Evolutionary conservation across 2,888 invertebrate species (phyloP).

Genomic region (Anagyrus pseudococci): DNA sequence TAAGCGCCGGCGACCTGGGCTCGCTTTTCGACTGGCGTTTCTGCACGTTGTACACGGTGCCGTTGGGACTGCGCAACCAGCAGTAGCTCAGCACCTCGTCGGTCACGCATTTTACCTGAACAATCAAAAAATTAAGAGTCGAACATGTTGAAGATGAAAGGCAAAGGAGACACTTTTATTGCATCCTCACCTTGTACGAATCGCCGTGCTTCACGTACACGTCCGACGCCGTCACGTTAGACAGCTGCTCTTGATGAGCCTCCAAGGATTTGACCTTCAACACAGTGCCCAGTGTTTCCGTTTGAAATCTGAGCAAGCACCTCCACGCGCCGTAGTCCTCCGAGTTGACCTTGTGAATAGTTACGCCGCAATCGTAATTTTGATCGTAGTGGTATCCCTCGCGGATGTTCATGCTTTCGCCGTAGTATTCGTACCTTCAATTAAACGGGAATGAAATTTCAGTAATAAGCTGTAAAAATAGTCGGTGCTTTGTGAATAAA

Average conservation of each 20-base stretch:
- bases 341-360: constrained; percentile 44
- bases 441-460: too few species aligned
- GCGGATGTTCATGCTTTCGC: constrained; percentile 39
- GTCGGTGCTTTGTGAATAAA: too few species aligned
- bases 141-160: too few species aligned
- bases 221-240: constrained; percentile 13
- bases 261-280: constrained; percentile 19
- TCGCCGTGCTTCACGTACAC: constrained; percentile 48
- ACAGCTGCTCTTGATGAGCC: not conserved
- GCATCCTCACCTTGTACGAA: constrained; percentile 48
- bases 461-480: too few species aligned
- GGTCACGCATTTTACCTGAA: constrained; percentile 51
- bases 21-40: constrained; percentile 18
- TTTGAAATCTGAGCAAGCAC: constrained; percentile 43
- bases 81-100: constrained; percentile 49
- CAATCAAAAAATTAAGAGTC: too few species aligned
- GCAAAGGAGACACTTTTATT: too few species aligned
- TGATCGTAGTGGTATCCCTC: constrained; percentile 19
- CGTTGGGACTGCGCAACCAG: constrained; percentile 54
- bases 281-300: constrained; percentile 14
- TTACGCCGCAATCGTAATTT: constrained; percentile 48
- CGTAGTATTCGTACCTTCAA: constrained; percentile 50
- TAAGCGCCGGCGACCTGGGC: constrained; percentile 19
- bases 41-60: constrained; percentile 46
- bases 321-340: constrained; percentile 53